Evolutionary conservation across 2,888 invertebrate genomes (phyloP), one percentile per base, ranked within the genome.

Genomic region (Melieria crassipennis): DNA sequence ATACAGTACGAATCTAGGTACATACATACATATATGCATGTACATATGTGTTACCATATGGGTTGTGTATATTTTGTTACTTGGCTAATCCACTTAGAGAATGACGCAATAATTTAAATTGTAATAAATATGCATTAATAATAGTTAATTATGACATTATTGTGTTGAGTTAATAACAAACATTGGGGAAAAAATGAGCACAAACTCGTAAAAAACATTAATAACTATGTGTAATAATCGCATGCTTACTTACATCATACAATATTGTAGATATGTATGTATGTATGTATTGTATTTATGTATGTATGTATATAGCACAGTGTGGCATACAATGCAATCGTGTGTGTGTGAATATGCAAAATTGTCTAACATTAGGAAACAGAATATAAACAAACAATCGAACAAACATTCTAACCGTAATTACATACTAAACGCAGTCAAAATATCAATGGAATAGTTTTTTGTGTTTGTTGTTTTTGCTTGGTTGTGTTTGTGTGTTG

Each of bases 391-490:
- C 43, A 48, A 47, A 55, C 30, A 65, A 45, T 30, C 81, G 81
- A 80, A 79, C 30, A 30, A 30, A 30, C 30, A 79, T 78, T 78
- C 78, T 78, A 80, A 81, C 75, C 78, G 78, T 77, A 81, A 67
- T 77, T 75, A 76, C 73, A 76, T 79, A 78, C 78, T 79, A 81
- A 80, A 78, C 75, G 79, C 82, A 82, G 82, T 81, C 81, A 78
- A 80, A 78, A 77, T 78, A 78, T 79, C 75, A 81, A 78, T 81
- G 83, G 83, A 83, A 82, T 82, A 77, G 78, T 76, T 77, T 74
- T n/a, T 43, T 52, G 11, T 65, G 6, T 52, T 11, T 52, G 9
- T 52, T 52, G 5, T 58, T 16, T 30, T 58, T 58, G 30, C 16
- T 16, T n/a, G 9, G 10, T 10, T 58, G 16, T 58, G n/a, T n/a